Conservation (phyloP, 2,797 vertebrate species). For the Austrolebias charrua region DNA sequence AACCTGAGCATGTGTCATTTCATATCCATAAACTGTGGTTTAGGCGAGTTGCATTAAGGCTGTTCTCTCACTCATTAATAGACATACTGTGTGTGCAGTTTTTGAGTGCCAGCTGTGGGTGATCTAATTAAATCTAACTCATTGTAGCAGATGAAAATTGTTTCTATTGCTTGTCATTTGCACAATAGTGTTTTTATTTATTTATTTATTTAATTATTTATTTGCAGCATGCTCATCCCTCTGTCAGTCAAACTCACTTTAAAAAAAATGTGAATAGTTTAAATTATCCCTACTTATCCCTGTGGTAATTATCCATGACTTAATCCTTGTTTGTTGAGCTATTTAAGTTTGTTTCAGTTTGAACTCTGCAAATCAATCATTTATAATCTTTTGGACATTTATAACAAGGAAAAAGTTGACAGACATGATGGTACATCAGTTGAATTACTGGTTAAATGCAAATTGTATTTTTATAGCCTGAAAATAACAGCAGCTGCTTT, state of each 20-base stretch:
- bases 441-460: conserved; percentile 1
- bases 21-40: not conserved
- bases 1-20: not conserved
- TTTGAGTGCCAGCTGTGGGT: conserved; percentile 3
- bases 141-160: not conserved
- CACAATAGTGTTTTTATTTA: not conserved
- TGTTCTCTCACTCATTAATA: not conserved
- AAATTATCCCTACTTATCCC: not conserved
- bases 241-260: conserved; percentile 5
- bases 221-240: not conserved
- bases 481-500: conserved; percentile 5
- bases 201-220: too few relatives aligned
- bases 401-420: conserved; percentile 3
- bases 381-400: not conserved
- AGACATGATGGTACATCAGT: not conserved
- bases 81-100: not conserved
- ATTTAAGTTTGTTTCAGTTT: not conserved
- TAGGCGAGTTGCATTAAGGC: not conserved
- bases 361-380: conserved; percentile 3
- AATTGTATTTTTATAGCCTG: not conserved
- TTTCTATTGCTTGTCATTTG: conserved; percentile 5
- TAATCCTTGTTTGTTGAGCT: not conserved
- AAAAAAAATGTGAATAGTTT: not conserved
- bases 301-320: not conserved
- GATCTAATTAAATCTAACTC: not conserved